A percentile compares a stretch with the other conserved stretches of the same genome.
phyloP scores from a whole-genome alignment of 2,113 vertebrate species.

The Gnathonemus echidnorhynchus region DNA sequence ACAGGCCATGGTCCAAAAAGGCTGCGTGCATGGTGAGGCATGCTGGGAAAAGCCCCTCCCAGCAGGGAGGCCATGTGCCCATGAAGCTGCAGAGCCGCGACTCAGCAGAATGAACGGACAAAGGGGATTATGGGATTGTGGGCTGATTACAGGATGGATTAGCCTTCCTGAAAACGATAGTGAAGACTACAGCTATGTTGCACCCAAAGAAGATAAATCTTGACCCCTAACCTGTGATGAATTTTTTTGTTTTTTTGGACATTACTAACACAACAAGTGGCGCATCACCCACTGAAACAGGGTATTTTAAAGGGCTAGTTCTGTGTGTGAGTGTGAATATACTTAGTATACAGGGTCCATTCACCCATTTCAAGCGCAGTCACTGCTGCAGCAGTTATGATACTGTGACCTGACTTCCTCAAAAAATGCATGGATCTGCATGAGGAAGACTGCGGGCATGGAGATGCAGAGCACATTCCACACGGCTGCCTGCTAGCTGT shows the following conservation, averaged over 20 bases:
- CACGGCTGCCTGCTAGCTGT: background rate
- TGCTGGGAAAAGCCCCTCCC: background rate
- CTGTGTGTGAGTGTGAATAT: background rate
- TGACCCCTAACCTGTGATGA: background rate
- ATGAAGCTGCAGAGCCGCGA: background rate
- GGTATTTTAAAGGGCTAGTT: background rate
- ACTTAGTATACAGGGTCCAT: background rate
- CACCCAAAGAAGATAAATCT: background rate
- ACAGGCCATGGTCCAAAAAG: background rate
- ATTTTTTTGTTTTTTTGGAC: background rate
- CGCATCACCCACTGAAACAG: background rate
- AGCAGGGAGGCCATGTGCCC: background rate
- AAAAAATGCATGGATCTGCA: background rate
- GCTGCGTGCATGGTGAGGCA: background rate
- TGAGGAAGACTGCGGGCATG: background rate
- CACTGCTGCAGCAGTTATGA: background rate
- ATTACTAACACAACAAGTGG: background rate
- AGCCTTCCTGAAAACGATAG: background rate
- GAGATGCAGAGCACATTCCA: background rate
- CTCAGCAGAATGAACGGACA: background rate
- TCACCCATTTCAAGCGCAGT: background rate
- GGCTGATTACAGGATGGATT: background rate
- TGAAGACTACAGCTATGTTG: background rate
- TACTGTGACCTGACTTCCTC: background rate
- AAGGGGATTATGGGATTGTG: slow-evolving; percentile 8